Evolutionary conservation across 1,140 invertebrate genomes (phyloP).

Genomic region (Nephotettix cincticeps): DNA sequence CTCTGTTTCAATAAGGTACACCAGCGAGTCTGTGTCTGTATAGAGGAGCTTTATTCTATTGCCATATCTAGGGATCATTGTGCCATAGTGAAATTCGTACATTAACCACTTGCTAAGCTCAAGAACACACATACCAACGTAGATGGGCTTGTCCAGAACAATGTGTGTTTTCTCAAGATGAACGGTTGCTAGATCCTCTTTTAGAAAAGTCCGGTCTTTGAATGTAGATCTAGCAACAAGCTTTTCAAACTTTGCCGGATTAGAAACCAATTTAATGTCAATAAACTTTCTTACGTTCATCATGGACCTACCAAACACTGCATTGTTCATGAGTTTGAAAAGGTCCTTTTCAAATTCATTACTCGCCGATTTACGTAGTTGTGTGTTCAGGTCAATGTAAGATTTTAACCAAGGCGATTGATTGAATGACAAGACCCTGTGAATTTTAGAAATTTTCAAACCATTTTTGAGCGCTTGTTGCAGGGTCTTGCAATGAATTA

Average conservation of each 20-base stretch:
- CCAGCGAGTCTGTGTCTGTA: slow-evolving; percentile 10
- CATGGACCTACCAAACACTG: slow-evolving; percentile 43
- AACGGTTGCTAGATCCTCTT: slow-evolving; percentile 26
- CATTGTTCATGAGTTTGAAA: slow-evolving; percentile 46
- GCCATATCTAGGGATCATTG: too few relatives aligned
- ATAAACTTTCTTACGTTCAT: slow-evolving; percentile 44
- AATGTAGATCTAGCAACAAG: slow-evolving; percentile 24
- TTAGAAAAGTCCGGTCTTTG: slow-evolving; percentile 3
- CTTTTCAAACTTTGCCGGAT: slow-evolving; percentile 14
- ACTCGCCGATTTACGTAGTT: slow-evolving; percentile 38
- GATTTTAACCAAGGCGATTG: slow-evolving; percentile 41
- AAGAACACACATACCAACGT: slow-evolving; percentile 9
- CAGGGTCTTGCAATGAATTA: slow-evolving; percentile 38
- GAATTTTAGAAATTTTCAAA: slow-evolving; percentile 45
- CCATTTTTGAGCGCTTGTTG: slow-evolving; percentile 32
- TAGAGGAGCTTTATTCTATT: too few relatives aligned
- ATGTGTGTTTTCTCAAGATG: neutral
- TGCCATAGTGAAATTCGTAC: too few relatives aligned
- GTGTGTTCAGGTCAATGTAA: slow-evolving; percentile 44
- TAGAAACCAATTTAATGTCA: slow-evolving; percentile 39
- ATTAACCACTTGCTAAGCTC: slow-evolving; percentile 20
- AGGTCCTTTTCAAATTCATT: slow-evolving; percentile 45
- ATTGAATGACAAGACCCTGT: slow-evolving; percentile 43
- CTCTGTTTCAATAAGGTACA: slow-evolving; percentile 22
- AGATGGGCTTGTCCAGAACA: slow-evolving; percentile 18